Evolutionary conservation across 2,113 vertebrate species (phyloP), one percentile per base, ranked within the genome.

Genomic region (Strix uralensis): DNA sequence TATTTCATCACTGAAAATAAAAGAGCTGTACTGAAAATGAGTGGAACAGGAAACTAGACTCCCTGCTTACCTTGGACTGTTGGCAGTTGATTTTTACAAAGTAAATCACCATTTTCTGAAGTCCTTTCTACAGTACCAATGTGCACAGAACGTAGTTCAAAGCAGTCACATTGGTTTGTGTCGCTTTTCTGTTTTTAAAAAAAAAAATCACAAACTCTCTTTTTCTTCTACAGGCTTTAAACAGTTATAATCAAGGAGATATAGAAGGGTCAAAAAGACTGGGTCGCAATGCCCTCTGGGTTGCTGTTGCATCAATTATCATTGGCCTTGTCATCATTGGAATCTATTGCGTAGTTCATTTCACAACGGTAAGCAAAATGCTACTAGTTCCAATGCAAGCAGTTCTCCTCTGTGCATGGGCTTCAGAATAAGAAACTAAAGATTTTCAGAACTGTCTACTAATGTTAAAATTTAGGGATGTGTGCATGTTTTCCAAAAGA

Each of bases 201-300:
- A 32, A 27, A 49, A 22, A 90, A n/a, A 42, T 91, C 89, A 96
- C 61, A 51, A 65, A 54, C 29, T 79, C 34, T 92, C 52, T 69
- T 83, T 96, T 71, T 97, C 32, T 97, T 89, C 81, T 69, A 16
- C 97, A 99, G 99, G 98, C 99, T 88, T 97, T 98, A 91, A 99
- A 98, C 98, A 99, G 99, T 92, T 99, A 99, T n/a, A 98, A 98
- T 20, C 97, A 98, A 9, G 98, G 98, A 57, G 98, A 99, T 86
- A 96, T 98, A 3, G 99, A 99, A 59, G 99, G 98, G 84, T 98
- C 98, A 84, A 96, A 81, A 94, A 94, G 98, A 65, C 97, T 99
- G 83, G 99, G 98, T 81, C 97, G 96, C 91, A 99, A 98, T 32
- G 99, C 99, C 18, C 97, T 99, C 72, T 98, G 98, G 97, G 98